Percentiles rank a stretch among this genome's conserved stretches.
These are phyloP conservation scores for Danio albolineatus DNA, from an alignment of 2,797 vertebrate species.

Conservation along the genomic window DNA sequence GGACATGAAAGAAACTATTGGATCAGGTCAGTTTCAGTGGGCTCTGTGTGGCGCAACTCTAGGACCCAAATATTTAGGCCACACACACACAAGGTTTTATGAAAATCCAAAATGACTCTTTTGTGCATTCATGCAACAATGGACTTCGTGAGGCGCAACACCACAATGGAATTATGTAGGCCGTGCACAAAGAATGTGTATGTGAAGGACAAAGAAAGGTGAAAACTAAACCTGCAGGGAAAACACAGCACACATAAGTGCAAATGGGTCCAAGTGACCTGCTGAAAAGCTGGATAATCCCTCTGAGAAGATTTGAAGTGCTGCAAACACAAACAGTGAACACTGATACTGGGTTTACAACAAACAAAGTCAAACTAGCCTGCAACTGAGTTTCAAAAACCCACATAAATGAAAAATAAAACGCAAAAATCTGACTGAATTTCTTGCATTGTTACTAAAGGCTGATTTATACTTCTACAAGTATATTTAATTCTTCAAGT, in stretches of 20 bases:
- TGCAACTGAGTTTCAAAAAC: background rate
- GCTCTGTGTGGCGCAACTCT: background rate
- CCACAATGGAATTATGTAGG: constrained; percentile 33
- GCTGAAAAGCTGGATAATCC: constrained; percentile 41
- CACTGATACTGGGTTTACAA: background rate
- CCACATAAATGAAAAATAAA: background rate
- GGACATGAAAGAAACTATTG: constrained; percentile 9
- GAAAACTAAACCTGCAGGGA: constrained; percentile 5
- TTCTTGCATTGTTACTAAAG: background rate
- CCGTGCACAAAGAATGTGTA: constrained; percentile 7
- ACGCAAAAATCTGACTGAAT: background rate
- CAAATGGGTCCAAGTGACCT: constrained; percentile 10
- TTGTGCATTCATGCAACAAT: constrained; percentile 29
- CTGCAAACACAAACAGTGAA: background rate
- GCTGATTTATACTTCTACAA: too few relatives aligned
- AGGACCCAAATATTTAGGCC: constrained; percentile 18
- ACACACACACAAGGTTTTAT: background rate
- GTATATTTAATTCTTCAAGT: too few relatives aligned
- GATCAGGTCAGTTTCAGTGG: constrained; percentile 19
- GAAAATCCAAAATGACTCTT: background rate
- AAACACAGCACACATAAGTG: constrained; percentile 14
- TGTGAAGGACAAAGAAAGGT: constrained; percentile 18
- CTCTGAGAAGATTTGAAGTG: background rate
- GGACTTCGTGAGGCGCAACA: constrained; percentile 1
- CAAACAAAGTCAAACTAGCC: background rate